Base-by-base conservation (phyloP, 2,888 invertebrate genomes). In the Sericinus montela region DNA sequence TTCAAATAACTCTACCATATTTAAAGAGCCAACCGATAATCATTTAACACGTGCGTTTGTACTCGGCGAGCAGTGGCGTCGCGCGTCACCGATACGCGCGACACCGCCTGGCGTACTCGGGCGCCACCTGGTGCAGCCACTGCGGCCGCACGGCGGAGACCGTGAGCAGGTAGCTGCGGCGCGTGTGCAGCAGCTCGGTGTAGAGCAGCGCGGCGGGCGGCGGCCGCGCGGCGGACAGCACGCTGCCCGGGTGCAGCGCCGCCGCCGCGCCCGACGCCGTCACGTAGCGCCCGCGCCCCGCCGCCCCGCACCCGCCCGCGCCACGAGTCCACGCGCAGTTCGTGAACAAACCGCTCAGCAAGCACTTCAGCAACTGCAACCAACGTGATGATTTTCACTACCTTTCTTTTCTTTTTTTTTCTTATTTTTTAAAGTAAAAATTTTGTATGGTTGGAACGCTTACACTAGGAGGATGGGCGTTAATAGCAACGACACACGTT, bases 101-200 rank as follows among this genome's bases (percentile, higher is more conserved):
- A 51, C 80, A 79, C 0, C 82, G 68, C 2, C 84, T 63, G 8
- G 85, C 83, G 56, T 77, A 84, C 0, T 79, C 77, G 0, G 83
- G 82, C 32, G 76, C 84, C 0, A 75, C 72, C 25, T 75, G 83
- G 10, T 72, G 87, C 52, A 97, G 80, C 97, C 97, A 97, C 23
- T 94, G 93, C 8, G 93, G 88, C 69, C 96, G 94, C 40, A 98
- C 92, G 30, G 92, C 91, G 8, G 95, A 94, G 35, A 95, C 86
- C 51, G 92, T 92, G 62, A 95, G 91, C 72, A 98, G 91, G 84
- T 95, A 97, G 56, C 93, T 91, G 60, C 94, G 94, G 49, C 91
- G 91, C 0, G 98, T 97, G 66, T 94, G 92, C n/a, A 97, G 92
- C 38, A 98, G 91, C 85, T 98, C 98, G 0, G 94, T 93, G 80